Percentiles rank a stretch among this genome's conserved stretches.
phyloP scores from a whole-genome alignment of 1,140 invertebrate species.

The Pogonus chalceus region DNA sequence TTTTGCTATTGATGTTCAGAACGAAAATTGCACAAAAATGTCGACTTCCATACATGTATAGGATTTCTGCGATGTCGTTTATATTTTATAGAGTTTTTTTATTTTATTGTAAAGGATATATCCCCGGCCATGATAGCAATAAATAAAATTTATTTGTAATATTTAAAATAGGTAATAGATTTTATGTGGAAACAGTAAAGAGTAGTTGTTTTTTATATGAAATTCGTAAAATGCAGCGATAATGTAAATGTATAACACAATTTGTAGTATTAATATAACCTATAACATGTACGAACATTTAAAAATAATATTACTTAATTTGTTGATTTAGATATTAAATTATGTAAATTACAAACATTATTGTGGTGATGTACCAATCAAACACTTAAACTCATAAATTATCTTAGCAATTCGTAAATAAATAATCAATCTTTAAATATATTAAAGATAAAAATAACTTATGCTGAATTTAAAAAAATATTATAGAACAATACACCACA shows the following conservation, averaged over 20 bases:
- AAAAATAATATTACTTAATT: too few species aligned
- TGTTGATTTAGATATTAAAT: too few species aligned
- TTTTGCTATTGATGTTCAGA: conserved; percentile 21
- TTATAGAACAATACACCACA: too few species aligned
- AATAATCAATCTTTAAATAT: too few species aligned
- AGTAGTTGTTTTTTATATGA: conserved; percentile 12
- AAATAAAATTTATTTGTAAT: conserved; percentile 14
- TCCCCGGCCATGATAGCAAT: conserved; percentile 29
- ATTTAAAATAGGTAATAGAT: conserved; percentile 1
- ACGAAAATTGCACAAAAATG: conserved; percentile 21
- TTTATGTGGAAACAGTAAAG: conserved; percentile 10
- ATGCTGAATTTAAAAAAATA: too few species aligned
- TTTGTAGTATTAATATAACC: conserved; percentile 15
- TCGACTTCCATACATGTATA: conserved; percentile 22
- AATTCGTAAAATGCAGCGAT: conserved; percentile 13
- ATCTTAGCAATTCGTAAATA: too few species aligned
- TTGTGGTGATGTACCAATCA: too few species aligned
- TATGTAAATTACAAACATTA: too few species aligned
- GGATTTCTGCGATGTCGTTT: conserved; percentile 14
- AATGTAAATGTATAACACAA: conserved; percentile 14
- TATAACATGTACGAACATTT: too few species aligned
- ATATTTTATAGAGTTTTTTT: conserved; percentile 11
- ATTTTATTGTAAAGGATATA: conserved; percentile 5
- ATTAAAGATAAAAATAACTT: too few species aligned
- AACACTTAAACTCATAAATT: too few species aligned